Percentiles rank a stretch among this genome's conserved stretches.
Evolutionary conservation across 2,888 invertebrate genomes (phyloP).

Genomic region (Harpalus rubripes): DNA sequence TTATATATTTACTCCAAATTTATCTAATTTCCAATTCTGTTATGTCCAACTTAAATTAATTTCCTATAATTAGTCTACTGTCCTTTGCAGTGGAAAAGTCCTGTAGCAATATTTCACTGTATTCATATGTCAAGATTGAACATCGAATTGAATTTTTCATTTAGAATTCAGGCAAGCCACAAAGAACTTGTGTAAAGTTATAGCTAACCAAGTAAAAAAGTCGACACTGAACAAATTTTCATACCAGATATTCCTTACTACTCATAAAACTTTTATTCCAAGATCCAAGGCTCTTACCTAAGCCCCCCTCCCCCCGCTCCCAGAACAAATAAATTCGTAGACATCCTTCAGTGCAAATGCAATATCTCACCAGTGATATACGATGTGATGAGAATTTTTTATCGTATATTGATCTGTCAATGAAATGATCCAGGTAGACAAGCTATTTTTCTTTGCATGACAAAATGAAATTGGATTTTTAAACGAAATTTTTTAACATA

Average conservation of each 20-base stretch:
- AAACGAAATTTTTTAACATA: not conserved
- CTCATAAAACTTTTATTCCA: conserved; percentile 36
- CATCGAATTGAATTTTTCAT: conserved; percentile 11
- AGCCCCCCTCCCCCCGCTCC: too few species aligned
- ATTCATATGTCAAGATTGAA: conserved; percentile 1
- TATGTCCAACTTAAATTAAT: conserved; percentile 16
- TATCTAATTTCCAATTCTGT: not conserved
- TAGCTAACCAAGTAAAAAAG: conserved; percentile 3
- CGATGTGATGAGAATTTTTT: conserved; percentile 1
- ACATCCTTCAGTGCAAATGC: not conserved
- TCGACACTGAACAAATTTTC: conserved; percentile 13
- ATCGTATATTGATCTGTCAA: conserved; percentile 3
- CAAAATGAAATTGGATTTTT: conserved; percentile 1
- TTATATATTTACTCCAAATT: too few species aligned
- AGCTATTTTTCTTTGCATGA: not conserved
- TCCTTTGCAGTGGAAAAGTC: not conserved
- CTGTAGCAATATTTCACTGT: conserved; percentile 15
- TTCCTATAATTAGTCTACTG: not conserved
- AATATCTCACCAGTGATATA: conserved; percentile 23
- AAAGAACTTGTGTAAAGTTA: conserved; percentile 13
- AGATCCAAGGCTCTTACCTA: not conserved
- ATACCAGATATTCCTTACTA: conserved; percentile 19
- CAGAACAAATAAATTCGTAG: conserved; percentile 28
- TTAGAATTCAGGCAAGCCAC: not conserved
- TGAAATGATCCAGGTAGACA: not conserved